Evolutionary conservation across 2,113 vertebrate genomes (phyloP).

Genomic region (Dermatemys mawii): DNA sequence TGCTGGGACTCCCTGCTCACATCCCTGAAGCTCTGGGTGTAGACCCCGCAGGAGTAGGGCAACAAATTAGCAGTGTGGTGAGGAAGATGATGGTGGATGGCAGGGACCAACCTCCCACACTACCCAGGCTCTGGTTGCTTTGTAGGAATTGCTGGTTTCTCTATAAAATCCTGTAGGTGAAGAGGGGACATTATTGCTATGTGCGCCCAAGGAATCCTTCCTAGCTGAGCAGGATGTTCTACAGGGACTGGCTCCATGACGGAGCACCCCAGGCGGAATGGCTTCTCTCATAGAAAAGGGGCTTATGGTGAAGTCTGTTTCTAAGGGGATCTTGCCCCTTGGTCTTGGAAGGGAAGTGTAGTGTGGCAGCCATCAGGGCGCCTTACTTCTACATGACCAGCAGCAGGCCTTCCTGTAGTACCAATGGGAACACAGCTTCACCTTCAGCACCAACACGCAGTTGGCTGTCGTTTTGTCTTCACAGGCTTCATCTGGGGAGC

Average conservation of each 20-base stretch:
- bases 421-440: constrained; percentile 89
- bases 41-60: neutral
- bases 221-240: neutral
- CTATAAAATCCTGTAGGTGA: neutral
- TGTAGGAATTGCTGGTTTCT: constrained; percentile 36
- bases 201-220: neutral
- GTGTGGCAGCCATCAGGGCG: constrained; percentile 22
- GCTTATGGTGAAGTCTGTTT: constrained; percentile 41
- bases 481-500: constrained; percentile 76
- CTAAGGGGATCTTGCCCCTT: neutral
- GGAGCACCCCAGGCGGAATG: neutral
- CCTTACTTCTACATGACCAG: constrained; percentile 78
- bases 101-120: constrained; percentile 13
- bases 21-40: neutral
- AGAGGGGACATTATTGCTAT: neutral
- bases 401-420: constrained; percentile 89
- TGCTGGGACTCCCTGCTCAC: neutral
- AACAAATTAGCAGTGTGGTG: neutral
- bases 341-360: neutral
- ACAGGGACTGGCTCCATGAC: neutral
- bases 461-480: constrained; percentile 84
- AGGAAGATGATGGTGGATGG: neutral
- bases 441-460: constrained; percentile 85
- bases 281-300: neutral
- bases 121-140: constrained; percentile 45